Base-by-base conservation (phyloP, 1,140 invertebrate genomes). In the Aradophagus sp. region DNA sequence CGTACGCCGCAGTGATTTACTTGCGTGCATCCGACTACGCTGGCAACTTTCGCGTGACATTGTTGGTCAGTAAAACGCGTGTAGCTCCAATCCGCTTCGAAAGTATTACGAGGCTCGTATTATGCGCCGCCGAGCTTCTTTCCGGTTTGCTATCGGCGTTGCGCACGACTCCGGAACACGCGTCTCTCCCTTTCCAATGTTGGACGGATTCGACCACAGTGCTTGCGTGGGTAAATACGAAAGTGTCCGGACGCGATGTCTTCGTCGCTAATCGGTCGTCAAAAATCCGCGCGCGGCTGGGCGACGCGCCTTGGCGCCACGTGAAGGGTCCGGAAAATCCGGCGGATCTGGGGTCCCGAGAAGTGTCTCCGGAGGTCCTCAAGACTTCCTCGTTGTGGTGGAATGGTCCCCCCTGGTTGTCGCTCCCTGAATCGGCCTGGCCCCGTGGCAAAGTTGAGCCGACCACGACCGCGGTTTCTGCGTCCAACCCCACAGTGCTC, bases 1-100 rank as follows among this genome's bases (percentile, higher is more conserved):
- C 44, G 1, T 47, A 47, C 4, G 44, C 44, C 2, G 15, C 44
- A 0, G 31, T 34, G 1, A 13, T 35, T 14, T 34, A 20, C 23
- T 2, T 16, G 6, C 29, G 44, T 8, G 5, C 13, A 0, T 2
- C 35, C 6, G 10, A 4, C 2, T 12, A 8, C 11, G 10, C 16
- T 7, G 29, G 26, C 4, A 0, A 12, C 5, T 13, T 16, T 1
- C 8, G 12, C 2, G 12, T 15, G 0, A 17, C 17, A n/a, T n/a
- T 34, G 1, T 2, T 34, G 12, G 12, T 20, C 2, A 34, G 44
- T 12, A 47, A 47, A 13, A 47, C 44, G 0, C 29, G 15, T 12
- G 31, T 35, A 2, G 44, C 44, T 2, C 44, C 44, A 0, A 19
- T 12, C 1, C 34, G 23, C 7, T n/a, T 13, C 5, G 12, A 20